Conservation (phyloP, 35 echinoderm and acorn worm species). For the Lytechinus pictus region DNA sequence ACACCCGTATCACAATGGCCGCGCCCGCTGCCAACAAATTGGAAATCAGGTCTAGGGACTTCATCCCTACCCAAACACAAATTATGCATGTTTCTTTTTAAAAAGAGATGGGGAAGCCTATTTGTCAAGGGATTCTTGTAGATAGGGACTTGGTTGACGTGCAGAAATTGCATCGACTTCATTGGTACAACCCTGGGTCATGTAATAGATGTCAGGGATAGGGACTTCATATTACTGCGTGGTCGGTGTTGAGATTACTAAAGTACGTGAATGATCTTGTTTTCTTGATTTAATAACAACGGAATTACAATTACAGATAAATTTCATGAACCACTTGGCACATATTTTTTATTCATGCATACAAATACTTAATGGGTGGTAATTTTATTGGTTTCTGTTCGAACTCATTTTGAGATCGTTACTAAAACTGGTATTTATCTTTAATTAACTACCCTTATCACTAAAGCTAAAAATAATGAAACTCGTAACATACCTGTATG, state of each 20-base stretch:
- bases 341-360: too few species aligned
- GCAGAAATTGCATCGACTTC: neutral
- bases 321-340: too few species aligned
- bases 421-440: too few species aligned
- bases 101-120: neutral
- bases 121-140: neutral
- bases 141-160: neutral
- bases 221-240: neutral
- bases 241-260: neutral
- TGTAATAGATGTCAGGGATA: neutral
- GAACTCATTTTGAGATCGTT: too few species aligned
- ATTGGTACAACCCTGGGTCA: neutral
- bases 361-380: too few species aligned
- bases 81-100: conserved; percentile 40
- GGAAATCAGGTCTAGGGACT: conserved; percentile 21
- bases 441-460: too few species aligned
- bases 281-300: too few species aligned
- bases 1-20: neutral
- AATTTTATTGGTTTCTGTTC: too few species aligned
- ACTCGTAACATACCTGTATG: too few species aligned
- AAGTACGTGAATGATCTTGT: neutral
- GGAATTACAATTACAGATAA: too few species aligned
- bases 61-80: conserved; percentile 9
- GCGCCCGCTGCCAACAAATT: conserved; percentile 13
- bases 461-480: too few species aligned